Evolutionary conservation across 1,140 invertebrate species (phyloP), one percentile per base, ranked within the genome.

Genomic region (Drosophila baimaii): DNA sequence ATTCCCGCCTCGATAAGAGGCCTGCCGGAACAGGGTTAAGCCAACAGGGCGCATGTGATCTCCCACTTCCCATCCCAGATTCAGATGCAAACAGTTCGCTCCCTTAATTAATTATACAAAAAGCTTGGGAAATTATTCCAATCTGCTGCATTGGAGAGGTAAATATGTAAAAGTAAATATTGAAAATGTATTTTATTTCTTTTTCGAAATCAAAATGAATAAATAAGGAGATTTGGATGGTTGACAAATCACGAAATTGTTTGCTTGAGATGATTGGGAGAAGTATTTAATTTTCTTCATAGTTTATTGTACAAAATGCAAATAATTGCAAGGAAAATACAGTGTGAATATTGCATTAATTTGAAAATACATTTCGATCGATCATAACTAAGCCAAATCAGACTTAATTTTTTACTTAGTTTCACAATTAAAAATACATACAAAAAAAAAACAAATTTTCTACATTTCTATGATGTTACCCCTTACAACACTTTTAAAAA

Each of bases 21-120:
- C 17, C 12, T 19, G 29, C 31, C 44, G 35, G 33, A 71, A 71
- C 33, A 71, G 56, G 69, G 69, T 71, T 49, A 71, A 39, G 7
- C 41, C 41, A 46, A 70, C 39, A 71, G 21, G 17, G 23, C 19
- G 33, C 62, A 27, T 43, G 46, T 69, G 62, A 69, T 55, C 52
- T 62, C 52, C 21, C 21, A 37, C 25, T 21, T 12, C 33, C 27
- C 49, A 39, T 31, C 35, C 46, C 35, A 68, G 37, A 62, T 19
- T 0, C 15, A n/a, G 10, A 46, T 29, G 35, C 44, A 70, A 70
- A 70, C 41, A 70, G 49, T 39, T 63, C 58, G 58, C 64, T 63
- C 64, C 64, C 33, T 62, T 12, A 33, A 31, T 62, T 19, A 33
- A 25, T 44, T 44, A 33, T 8, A 19, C 62, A 61, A 62, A 43